Evolutionary conservation across 1,140 invertebrate genomes (phyloP).

Genomic region (Dryas iulia): DNA sequence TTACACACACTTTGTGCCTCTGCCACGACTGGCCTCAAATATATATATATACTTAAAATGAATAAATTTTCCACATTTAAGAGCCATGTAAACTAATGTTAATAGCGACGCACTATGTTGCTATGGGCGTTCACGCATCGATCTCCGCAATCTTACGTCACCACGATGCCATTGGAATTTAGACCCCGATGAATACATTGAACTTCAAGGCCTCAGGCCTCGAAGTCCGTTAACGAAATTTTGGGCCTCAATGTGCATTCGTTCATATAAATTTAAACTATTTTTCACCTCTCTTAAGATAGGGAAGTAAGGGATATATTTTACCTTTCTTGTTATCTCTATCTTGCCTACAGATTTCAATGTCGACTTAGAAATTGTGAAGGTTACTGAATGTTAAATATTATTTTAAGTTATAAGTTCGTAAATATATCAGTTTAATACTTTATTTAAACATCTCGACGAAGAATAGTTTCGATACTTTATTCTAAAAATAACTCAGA

Average conservation of each 20-base stretch:
- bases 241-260: background rate
- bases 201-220: constrained; percentile 33
- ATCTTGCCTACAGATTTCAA: background rate
- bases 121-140: constrained; percentile 56
- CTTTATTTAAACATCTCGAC: background rate
- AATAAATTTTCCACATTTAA: background rate
- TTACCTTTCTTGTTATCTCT: background rate
- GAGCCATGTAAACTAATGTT: constrained; percentile 5
- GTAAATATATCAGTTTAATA: no score
- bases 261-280: background rate
- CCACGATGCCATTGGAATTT: constrained; percentile 50
- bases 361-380: background rate
- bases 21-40: no score
- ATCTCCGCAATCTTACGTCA: constrained; percentile 55
- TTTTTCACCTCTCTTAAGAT: background rate
- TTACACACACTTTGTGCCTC: no score
- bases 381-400: background rate
- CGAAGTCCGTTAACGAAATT: constrained; percentile 15
- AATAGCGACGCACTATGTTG: constrained; percentile 55
- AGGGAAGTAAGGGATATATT: no score
- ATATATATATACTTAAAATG: no score
- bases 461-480: background rate
- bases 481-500: background rate
- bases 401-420: no score
- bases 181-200: constrained; percentile 35